Percentiles rank a stretch among this genome's conserved stretches.
These are phyloP conservation scores for Mythimna lalbum DNA, from an alignment of 2,888 invertebrate genomes.

Conservation along the genomic window DNA sequence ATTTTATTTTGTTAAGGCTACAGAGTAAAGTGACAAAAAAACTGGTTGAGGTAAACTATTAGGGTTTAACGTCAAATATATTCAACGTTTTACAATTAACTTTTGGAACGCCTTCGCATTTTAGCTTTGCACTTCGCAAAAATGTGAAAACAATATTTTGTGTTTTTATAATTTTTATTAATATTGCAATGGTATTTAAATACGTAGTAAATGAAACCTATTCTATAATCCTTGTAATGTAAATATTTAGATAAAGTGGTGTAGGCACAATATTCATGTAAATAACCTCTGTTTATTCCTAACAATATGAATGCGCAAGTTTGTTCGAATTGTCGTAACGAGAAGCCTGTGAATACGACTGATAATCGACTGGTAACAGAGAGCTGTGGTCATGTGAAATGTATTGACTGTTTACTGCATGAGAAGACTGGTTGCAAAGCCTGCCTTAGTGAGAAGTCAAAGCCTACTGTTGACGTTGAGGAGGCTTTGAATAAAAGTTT, in stretches of 20 bases:
- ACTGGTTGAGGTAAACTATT: background rate
- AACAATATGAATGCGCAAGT: conserved; percentile 84
- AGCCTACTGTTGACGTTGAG: conserved; percentile 55
- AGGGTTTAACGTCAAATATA: background rate
- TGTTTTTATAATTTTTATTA: conserved; percentile 37
- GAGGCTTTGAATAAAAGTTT: conserved; percentile 44
- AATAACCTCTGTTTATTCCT: conserved; percentile 73
- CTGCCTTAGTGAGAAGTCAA: conserved; percentile 78
- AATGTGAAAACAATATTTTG: conserved; percentile 59
- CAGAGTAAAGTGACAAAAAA: accelerated
- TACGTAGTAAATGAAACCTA: conserved; percentile 21
- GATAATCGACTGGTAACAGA: conserved; percentile 93
- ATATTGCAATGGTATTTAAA: conserved; percentile 29
- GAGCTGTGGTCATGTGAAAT: conserved; percentile 94
- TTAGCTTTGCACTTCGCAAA: conserved; percentile 60
- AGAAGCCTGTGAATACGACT: conserved; percentile 88
- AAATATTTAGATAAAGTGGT: conserved; percentile 42
- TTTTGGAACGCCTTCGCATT: conserved; percentile 57
- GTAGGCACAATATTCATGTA: conserved; percentile 55
- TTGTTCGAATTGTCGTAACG: conserved; percentile 92
- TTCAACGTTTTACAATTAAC: background rate
- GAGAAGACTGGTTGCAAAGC: conserved; percentile 92
- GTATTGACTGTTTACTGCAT: conserved; percentile 92
- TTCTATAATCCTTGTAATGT: conserved; percentile 53
- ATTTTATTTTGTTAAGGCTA: background rate